phyloP scores from a whole-genome alignment of 1,140 invertebrate genomes.

The Globodera rostochiensis region DNA sequence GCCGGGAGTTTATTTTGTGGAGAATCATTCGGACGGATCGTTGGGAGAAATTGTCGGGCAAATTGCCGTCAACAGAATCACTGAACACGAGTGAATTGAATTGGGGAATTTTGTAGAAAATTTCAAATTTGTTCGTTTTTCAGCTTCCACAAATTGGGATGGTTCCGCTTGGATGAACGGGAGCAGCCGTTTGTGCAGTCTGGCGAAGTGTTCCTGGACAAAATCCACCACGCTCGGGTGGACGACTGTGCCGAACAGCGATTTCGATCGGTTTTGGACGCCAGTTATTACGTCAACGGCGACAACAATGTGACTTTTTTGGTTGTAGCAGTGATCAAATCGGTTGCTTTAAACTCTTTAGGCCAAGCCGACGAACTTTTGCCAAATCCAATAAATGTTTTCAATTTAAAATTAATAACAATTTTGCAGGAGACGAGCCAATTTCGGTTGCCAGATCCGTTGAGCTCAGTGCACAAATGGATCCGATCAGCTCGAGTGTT shows the following conservation, averaged over 20 bases:
- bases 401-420: slow-evolving; percentile 11
- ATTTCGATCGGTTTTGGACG: slow-evolving; percentile 43
- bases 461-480: slow-evolving; percentile 40
- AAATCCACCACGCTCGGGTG: slow-evolving; percentile 47
- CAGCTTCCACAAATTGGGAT: slow-evolving; percentile 53
- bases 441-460: slow-evolving; percentile 43
- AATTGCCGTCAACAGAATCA: slow-evolving; percentile 47
- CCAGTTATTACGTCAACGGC: slow-evolving; percentile 49
- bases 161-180: slow-evolving; percentile 46
- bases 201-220: slow-evolving; percentile 49
- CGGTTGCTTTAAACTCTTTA: too few relatives aligned
- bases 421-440: slow-evolving; percentile 30
- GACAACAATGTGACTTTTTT: slow-evolving; percentile 28
- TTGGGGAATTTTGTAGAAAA: neutral
- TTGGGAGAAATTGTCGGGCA: slow-evolving; percentile 40
- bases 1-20: slow-evolving; percentile 52
- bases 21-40: slow-evolving; percentile 33
- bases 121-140: slow-evolving; percentile 4
- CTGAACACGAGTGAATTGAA: slow-evolving; percentile 46
- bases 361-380: slow-evolving; percentile 7
- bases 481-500: slow-evolving; percentile 43
- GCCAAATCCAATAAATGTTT: neutral
- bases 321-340: neutral
- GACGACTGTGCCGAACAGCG: slow-evolving; percentile 53
- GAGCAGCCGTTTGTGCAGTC: slow-evolving; percentile 40